These are phyloP conservation scores for Erinaceus europaeus DNA, from an alignment of 2,113 vertebrate genomes.

Conservation along the genomic window DNA sequence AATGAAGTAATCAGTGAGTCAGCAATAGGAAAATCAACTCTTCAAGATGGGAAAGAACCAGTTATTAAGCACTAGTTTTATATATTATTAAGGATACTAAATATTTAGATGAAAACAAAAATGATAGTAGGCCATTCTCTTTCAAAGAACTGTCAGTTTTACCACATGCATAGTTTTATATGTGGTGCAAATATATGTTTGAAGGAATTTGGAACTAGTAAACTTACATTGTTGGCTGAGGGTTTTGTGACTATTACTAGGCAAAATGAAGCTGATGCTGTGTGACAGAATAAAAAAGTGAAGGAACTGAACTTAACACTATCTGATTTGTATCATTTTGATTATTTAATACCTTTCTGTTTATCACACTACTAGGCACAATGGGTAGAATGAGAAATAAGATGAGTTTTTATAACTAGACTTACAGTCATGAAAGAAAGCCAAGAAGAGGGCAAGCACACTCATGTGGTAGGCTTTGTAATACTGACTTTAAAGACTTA, in stretches of 20 bases:
- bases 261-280: not conserved
- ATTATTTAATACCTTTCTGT: not conserved
- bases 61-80: not conserved
- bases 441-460: not conserved
- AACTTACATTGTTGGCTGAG: not conserved
- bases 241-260: not conserved
- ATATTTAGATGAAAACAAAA: not conserved
- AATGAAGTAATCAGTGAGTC: not conserved
- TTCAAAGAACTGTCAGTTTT: not conserved
- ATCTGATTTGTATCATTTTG: not conserved
- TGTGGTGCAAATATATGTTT: not conserved
- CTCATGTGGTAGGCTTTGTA: not conserved
- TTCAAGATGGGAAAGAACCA: not conserved
- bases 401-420: not conserved
- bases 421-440: not conserved
- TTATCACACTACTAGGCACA: not conserved
- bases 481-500: not conserved
- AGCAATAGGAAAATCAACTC: not conserved
- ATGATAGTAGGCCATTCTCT: not conserved
- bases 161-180: not conserved
- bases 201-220: not conserved
- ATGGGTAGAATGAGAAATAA: not conserved
- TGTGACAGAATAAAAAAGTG: not conserved
- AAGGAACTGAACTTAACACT: not conserved
- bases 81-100: not conserved